Conservation (phyloP, 2,797 vertebrate species). For the Neosilurus mollespiculum region DNA sequence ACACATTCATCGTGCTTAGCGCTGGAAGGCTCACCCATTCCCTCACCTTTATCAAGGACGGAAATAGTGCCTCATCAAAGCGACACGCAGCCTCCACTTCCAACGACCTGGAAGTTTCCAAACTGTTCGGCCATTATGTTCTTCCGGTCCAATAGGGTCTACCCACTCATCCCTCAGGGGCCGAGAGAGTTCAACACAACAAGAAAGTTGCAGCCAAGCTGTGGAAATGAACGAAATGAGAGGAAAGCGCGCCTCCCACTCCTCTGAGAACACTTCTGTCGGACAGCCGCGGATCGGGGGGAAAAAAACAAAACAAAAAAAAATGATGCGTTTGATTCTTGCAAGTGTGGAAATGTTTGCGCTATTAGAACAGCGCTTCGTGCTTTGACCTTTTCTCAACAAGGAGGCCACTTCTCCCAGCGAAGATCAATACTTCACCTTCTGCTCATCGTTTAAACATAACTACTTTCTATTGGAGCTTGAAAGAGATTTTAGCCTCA, state of each 20-base stretch:
- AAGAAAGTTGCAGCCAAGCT: constrained; percentile 71
- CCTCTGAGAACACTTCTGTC: constrained; percentile 67
- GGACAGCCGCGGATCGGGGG: constrained; percentile 65
- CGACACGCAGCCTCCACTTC: constrained; percentile 52
- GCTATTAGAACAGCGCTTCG: constrained; percentile 68
- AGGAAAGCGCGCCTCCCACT: constrained; percentile 66
- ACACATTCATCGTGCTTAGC: constrained; percentile 51
- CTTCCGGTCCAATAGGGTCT: constrained; percentile 54
- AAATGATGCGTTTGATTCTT: constrained; percentile 70
- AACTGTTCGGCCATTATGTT: constrained; percentile 21
- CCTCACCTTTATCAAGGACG: constrained; percentile 23
- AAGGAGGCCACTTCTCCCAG: constrained; percentile 62
- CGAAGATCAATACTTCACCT: constrained; percentile 77
- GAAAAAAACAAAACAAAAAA: constrained; percentile 20
- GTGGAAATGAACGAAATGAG: constrained; percentile 70
- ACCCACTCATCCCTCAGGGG: constrained; percentile 64
- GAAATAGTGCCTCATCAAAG: constrained; percentile 48
- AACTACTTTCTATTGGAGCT: constrained; percentile 68
- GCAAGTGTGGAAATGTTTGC: constrained; percentile 67
- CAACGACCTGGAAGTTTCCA: constrained; percentile 37
- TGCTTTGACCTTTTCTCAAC: constrained; percentile 30
- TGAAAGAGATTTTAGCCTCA: constrained; percentile 73
- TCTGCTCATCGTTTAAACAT: constrained; percentile 77
- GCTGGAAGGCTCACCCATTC: constrained; percentile 45
- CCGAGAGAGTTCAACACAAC: constrained; percentile 64